Base-by-base conservation (phyloP, 2,113 vertebrate genomes). In the Gila orcuttii region DNA sequence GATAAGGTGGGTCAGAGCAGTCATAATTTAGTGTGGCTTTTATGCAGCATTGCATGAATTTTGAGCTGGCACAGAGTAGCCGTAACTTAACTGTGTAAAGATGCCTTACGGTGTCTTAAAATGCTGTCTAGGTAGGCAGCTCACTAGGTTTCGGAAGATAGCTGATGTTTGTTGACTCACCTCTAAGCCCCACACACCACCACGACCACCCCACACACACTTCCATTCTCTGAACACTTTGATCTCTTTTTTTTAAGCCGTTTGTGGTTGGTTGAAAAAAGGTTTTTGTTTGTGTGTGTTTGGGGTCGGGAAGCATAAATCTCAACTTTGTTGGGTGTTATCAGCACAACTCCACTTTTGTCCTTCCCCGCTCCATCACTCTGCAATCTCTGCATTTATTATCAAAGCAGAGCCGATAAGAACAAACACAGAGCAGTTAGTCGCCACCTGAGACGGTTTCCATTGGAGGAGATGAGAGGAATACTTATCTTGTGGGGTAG, bases 401-500 rank as follows among this genome's bases (percentile, higher is more conserved):
- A 92, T 92, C 87, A n/a, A 17, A 50, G 83, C 73, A 39, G 6
- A 42, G 79, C 25, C 9, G 91, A 94, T 93, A 92, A 93, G 90
- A 89, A 85, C 68, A 86, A 92, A 91, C 89, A 90, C 87, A 90
- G 86, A 85, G 89, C 74, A 85, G 90, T 91, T 92, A 92, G 90
- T 89, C 81, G 85, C 21, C 59, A 87, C 21, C 74, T 82, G 86
- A 87, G 78, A 85, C 28, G 77, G 75, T 84, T 87, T 88, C 85
- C 84, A 86, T 81, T 64, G 68, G 88, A 90, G 84, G 86, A 86
- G 62, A 81, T 81, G 86, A 87, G 87, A 91, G 85, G 85, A 91
- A 92, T 88, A 90, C 93, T 92, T 93, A 92, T 93, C 93, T 93
- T 80, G 83, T 47, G 80, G 82, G 91, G 88, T 77, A 77, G 84